A percentile compares a stretch with the other conserved stretches of the same genome.
Evolutionary conservation across 2,113 vertebrate species (phyloP).

Genomic region (Litocranius walleri): DNA sequence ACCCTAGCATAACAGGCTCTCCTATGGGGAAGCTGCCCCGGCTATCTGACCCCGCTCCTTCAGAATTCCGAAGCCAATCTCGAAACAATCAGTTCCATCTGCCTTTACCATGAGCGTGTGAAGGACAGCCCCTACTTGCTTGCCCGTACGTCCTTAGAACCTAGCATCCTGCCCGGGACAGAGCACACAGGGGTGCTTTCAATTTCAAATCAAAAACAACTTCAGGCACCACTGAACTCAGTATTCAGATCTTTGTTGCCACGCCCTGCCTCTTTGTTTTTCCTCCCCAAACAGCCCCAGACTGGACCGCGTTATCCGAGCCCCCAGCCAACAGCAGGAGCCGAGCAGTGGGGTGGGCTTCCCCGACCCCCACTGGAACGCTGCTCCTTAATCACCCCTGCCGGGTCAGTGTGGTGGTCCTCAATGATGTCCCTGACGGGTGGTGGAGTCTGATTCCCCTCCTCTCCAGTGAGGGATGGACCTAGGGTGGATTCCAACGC

Average conservation of each 20-base stretch:
- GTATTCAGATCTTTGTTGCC: neutral
- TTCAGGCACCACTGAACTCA: neutral
- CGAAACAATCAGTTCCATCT: neutral
- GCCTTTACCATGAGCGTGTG: neutral
- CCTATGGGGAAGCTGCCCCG: neutral
- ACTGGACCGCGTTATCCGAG: neutral
- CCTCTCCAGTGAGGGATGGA: neutral
- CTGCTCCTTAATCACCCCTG: no score
- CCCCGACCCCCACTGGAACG: neutral
- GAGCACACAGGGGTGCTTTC: neutral
- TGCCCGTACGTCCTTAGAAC: neutral
- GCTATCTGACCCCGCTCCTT: neutral
- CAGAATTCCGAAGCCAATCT: neutral
- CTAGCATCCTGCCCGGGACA: neutral
- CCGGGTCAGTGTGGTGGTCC: neutral
- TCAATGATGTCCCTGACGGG: neutral
- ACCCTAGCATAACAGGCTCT: neutral
- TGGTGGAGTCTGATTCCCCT: neutral
- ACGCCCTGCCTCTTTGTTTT: neutral
- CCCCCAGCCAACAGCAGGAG: neutral
- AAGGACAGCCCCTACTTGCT: neutral
- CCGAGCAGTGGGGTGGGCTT: neutral
- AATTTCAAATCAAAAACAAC: neutral
- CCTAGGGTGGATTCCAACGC: rapidly evolving
- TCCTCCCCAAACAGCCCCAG: neutral